These are phyloP conservation scores for Listronotus bonariensis DNA, from an alignment of 1,140 invertebrate species.

Conservation along the genomic window DNA sequence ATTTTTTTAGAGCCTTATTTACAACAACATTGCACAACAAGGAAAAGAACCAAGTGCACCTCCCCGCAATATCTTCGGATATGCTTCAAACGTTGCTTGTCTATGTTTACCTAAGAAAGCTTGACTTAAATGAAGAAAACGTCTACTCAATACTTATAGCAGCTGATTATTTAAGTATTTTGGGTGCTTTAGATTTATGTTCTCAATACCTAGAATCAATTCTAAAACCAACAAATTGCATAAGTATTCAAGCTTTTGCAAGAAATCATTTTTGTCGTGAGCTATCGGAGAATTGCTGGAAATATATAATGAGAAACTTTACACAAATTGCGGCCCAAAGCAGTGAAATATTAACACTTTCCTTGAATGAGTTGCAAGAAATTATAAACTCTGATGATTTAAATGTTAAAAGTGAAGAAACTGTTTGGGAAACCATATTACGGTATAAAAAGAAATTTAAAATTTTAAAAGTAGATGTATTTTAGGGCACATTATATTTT, in stretches of 20 bases:
- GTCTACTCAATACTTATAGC: slow-evolving; percentile 75
- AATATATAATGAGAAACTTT: slow-evolving; percentile 76
- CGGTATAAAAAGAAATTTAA: slow-evolving; percentile 46
- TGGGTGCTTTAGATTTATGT: slow-evolving; percentile 76
- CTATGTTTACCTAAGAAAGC: slow-evolving; percentile 78
- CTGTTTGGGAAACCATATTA: slow-evolving; percentile 68
- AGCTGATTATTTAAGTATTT: slow-evolving; percentile 80
- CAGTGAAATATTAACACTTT: slow-evolving; percentile 72
- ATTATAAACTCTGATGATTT: slow-evolving; percentile 78
- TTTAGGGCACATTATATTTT: too few relatives aligned
- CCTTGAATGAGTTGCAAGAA: slow-evolving; percentile 68
- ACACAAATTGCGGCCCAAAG: slow-evolving; percentile 70
- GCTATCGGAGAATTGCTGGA: slow-evolving; percentile 69
- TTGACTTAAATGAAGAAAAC: slow-evolving; percentile 73
- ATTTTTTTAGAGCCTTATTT: slow-evolving; percentile 83
- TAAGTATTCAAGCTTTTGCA: slow-evolving; percentile 81
- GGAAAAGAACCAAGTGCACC: slow-evolving; percentile 69
- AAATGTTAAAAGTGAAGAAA: slow-evolving; percentile 70
- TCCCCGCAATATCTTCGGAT: slow-evolving; percentile 75
- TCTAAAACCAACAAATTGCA: slow-evolving; percentile 76
- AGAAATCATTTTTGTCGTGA: slow-evolving; percentile 72
- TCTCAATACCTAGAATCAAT: slow-evolving; percentile 70
- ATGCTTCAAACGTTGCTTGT: slow-evolving; percentile 78
- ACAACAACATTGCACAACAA: slow-evolving; percentile 74
- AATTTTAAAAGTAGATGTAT: too few relatives aligned